phyloP scores from a whole-genome alignment of 2,113 vertebrate genomes.

The Formicarius rufipectus region DNA sequence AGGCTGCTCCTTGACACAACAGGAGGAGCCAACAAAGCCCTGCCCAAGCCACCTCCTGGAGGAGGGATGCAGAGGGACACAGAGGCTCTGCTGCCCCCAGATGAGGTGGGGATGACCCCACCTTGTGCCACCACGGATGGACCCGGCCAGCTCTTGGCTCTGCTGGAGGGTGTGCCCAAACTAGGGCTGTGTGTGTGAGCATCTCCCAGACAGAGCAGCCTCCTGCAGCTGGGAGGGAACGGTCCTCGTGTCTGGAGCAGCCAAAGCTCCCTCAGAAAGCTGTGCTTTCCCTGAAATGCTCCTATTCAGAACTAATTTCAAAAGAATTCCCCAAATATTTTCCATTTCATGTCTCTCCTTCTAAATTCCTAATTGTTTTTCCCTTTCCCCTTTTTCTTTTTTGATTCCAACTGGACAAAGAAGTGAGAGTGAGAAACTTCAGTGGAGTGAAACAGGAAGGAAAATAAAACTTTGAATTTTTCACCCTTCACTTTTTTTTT shows the following conservation, averaged over 20 bases:
- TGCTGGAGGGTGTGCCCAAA: no score
- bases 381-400: no score
- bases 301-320: no score
- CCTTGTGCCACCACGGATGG: fast-evolving
- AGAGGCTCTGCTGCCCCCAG: background rate
- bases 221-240: background rate
- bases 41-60: background rate
- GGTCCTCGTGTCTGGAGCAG: background rate
- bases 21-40: background rate
- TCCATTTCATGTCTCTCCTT: no score
- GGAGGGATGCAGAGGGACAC: background rate
- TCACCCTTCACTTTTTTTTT: background rate
- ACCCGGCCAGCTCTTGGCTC: background rate
- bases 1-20: background rate
- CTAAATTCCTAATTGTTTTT: no score
- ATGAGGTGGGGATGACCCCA: no score
- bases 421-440: no score
- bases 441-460: background rate
- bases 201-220: background rate
- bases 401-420: no score
- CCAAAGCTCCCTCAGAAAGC: background rate
- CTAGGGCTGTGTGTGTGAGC: background rate
- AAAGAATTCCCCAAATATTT: no score
- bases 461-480: background rate
- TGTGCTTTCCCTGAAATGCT: background rate